These are phyloP conservation scores for Campoplex capitator DNA, from an alignment of 2,888 invertebrate genomes.

Conservation along the genomic window DNA sequence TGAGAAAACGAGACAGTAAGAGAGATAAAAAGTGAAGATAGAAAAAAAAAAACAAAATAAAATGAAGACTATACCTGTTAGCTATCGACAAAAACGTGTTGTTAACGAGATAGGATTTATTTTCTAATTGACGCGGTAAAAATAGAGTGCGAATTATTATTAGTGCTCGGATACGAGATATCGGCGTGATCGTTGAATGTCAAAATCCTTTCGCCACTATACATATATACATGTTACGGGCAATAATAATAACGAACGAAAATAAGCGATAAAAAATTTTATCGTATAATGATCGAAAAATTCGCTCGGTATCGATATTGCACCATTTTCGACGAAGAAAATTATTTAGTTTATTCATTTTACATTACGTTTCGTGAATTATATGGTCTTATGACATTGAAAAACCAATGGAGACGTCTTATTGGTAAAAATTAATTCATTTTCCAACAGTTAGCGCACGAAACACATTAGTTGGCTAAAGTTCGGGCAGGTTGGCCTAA, in stretches of 20 bases:
- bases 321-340: slow-evolving; percentile 9
- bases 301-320: slow-evolving; percentile 34
- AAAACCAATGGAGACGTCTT: slow-evolving; percentile 1
- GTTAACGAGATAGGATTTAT: slow-evolving; percentile 64
- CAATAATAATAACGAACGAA: slow-evolving; percentile 42
- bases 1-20: neutral
- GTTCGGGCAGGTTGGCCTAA: slow-evolving; percentile 63
- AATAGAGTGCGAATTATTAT: slow-evolving; percentile 42
- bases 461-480: slow-evolving; percentile 44
- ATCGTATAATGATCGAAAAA: slow-evolving; percentile 25
- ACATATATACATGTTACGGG: slow-evolving; percentile 2
- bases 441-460: slow-evolving; percentile 46
- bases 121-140: slow-evolving; percentile 61
- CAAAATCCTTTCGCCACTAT: slow-evolving; percentile 7
- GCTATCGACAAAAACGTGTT: slow-evolving; percentile 53
- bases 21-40: neutral
- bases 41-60: slow-evolving; percentile 33
- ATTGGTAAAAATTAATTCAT: slow-evolving; percentile 20
- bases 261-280: slow-evolving; percentile 12
- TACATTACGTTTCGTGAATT: neutral
- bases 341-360: slow-evolving; percentile 23
- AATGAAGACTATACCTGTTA: slow-evolving; percentile 44
- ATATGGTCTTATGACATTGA: neutral
- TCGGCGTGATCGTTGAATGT: slow-evolving; percentile 17
- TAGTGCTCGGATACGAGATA: slow-evolving; percentile 17